A percentile compares a stretch with the other conserved stretches of the same genome.
phyloP scores from a whole-genome alignment of 2,113 vertebrate species.

The Myiagra hebetior region DNA sequence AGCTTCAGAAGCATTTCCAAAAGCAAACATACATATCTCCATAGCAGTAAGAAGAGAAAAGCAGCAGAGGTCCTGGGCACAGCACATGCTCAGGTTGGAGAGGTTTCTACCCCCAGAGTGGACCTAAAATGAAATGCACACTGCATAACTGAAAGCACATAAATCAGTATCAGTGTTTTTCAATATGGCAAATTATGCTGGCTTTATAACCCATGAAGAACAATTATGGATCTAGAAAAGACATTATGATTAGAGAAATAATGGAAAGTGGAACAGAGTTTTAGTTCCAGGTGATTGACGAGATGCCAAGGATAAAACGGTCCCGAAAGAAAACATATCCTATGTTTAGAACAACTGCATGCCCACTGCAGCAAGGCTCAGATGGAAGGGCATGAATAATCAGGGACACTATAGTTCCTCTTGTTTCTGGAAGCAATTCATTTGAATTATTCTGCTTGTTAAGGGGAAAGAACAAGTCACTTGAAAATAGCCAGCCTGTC shows the following conservation, averaged over 20 bases:
- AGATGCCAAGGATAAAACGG: background rate
- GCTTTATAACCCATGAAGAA: conserved; percentile 58
- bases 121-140: conserved; percentile 3
- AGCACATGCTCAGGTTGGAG: background rate
- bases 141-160: background rate
- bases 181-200: background rate
- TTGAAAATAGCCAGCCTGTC: background rate
- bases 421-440: background rate
- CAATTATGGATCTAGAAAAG: conserved; percentile 41
- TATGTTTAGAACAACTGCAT: background rate
- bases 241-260: background rate
- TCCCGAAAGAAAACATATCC: background rate
- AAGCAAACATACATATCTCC: background rate
- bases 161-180: conserved; percentile 26
- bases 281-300: background rate
- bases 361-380: background rate
- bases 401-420: background rate
- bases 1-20: background rate
- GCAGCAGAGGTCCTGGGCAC: background rate
- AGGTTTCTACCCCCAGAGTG: background rate
- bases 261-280: background rate
- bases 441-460: conserved; percentile 6
- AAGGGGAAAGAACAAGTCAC: background rate
- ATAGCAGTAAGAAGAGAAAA: background rate
- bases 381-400: background rate